Evolutionary conservation across 2,888 invertebrate genomes (phyloP), one percentile per base, ranked within the genome.

Genomic region (Pimpla rufipes): DNA sequence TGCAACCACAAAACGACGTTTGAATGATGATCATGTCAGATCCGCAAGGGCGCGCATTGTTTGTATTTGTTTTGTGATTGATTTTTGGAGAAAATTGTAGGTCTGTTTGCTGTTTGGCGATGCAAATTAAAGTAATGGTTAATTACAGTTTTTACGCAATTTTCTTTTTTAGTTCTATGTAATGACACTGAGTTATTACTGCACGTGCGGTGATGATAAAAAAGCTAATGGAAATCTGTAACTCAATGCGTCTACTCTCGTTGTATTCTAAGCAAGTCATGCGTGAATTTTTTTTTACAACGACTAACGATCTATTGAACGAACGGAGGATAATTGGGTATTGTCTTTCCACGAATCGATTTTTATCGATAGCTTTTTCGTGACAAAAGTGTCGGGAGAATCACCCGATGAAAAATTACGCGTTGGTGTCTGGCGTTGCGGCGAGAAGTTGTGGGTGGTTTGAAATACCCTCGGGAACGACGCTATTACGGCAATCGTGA

Each of bases 401-500:
- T 47, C 42, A 42, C 21, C 18, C 16, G 16, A 21, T 6, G n/a
- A 40, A 42, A 64, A 42, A 64, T 42, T 0, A 42, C 13, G 8
- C 13, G 8, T 4, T 4, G 6, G 40, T 66, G 0, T 1, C 59
- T 59, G 37, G 0, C 11, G 16, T 35, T 8, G 59, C 4, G 35
- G 16, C 16, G 29, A 13, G 23, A 59, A 35, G n/a, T 37, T 37
- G 59, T 16, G 35, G 59, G 4, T 35, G n/a, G 35, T n/a, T 1
- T 16, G 59, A 18, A 73, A 73, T 35, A 35, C 7, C 45, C 45
- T 11, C 23, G 45, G 45, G 45, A 59, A 8, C 45, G 29, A 57
- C 11, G 57, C 23, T 42, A 40, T 57, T 57, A 59, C 45, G 45
- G 47, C 29, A 42, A 35, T 71, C 73, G 29, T 73, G 47, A 73